Evolutionary conservation across 2,888 invertebrate genomes (phyloP), one percentile per base, ranked within the genome.

Genomic region (Balanococcus diminutus): DNA sequence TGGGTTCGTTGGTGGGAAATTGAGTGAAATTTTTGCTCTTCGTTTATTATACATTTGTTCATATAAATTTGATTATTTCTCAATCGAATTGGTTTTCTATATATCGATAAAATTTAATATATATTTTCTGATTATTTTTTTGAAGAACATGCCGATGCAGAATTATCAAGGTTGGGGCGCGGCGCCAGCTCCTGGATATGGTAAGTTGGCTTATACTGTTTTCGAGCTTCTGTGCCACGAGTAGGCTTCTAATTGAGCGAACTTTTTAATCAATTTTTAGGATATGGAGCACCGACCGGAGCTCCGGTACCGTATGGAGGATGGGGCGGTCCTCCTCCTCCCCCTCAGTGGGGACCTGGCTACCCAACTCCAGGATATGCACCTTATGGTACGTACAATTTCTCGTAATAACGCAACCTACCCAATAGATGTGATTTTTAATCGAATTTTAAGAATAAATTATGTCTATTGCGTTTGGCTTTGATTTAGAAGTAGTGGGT

Each of bases 301-400:
- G 61, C 81, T 22, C 61, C 86, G 5, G 61, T 81, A 25, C 81
- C 81, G 6, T 86, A 86, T 42, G 56, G 81, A 0, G 86, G 86
- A n/a, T 86, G 86, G 86, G 81, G 51, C 25, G 81, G 56, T 22
- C 86, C 86, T 8, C 86, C 86, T 1, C 61, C 86, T 11, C 81
- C 86, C n/a, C 61, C 86, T 22, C 86, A 86, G 25, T 86, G 86
- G 86, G 86, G 86, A 51, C 86, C 81, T 11, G 81, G 81, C 32
- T 86, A 86, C 51, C 61, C 51, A 2, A 81, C 31, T 56, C 39
- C 84, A 1, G 86, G 81, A 32, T 86, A 81, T 61, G n/a, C 81
- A 22, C 86, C 86, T 31, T 86, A 86, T 16, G 86, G 86, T 86
- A 39, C 19, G 25, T 28, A 11, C 14, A 32, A 32, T 32, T 32